Base-by-base conservation (phyloP, 2,797 vertebrate genomes). In the Phyllotis vaccarum region DNA sequence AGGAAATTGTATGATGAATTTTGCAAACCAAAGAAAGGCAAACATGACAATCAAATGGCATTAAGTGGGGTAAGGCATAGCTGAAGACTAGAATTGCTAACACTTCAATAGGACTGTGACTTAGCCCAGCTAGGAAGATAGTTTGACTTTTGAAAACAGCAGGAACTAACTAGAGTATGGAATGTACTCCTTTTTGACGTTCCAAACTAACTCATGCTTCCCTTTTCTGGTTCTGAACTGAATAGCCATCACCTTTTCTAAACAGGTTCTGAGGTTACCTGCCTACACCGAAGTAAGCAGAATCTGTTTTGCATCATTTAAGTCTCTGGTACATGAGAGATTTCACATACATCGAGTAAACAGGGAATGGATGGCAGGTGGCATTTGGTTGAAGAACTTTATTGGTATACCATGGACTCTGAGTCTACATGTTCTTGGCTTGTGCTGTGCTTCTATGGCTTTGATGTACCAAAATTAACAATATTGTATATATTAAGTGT, bases 391-490 rank as follows among this genome's bases (percentile, higher is more conserved):
- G 62, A 94, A 92, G 22, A 37, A 43, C 19, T 96, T 82, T n/a
- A 24, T 16, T 78, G 31, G 37, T 31, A 58, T 21, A 68, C 66
- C 29, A 79, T 37, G 27, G 37, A 85, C 87, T 87, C 40, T 58
- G 52, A 87, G 89, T 93, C 58, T 76, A 88, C 70, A 88, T 70
- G 40, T 49, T 75, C 58, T 87, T 94, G 52, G 76, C 64, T 40
- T 22, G 31, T 37, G 21, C 8, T 58, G 68, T 89, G 34, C 13
- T 94, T 81, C 60, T 27, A 29, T 0, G 86, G 49, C 29, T 60
- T 22, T 90, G n/a, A 49, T 90, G 66, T 95, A 68, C n/a, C 40
- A 81, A 94, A 93, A 89, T 85, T 86, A 93, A 92, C 46, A 62
- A 76, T 60, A 4, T 40, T 54, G 11, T 17, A 81, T 78, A 89